A percentile compares a stretch with the other conserved stretches of the same genome.
Evolutionary conservation across 2,113 vertebrate species (phyloP).

Genomic region (Takifugu flavidus): DNA sequence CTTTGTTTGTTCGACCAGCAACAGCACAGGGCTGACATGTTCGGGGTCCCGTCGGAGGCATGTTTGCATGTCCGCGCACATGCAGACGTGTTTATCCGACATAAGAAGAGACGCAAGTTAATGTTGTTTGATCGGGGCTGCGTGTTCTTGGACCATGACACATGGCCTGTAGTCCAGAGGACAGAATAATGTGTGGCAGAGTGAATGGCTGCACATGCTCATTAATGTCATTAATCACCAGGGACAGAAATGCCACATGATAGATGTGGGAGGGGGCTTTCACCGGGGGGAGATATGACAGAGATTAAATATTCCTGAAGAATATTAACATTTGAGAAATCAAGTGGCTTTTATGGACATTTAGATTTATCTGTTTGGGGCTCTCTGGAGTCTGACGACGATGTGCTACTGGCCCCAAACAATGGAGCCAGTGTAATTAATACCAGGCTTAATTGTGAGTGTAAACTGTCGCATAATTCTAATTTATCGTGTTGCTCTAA

Average conservation of each 20-base stretch:
- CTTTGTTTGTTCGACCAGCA: no score
- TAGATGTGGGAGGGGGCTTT: conserved; percentile 54
- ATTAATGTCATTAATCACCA: conserved; percentile 74
- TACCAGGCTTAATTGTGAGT: conserved; percentile 49
- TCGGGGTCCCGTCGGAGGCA: no score
- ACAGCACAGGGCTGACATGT: no score
- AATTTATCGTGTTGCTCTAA: conserved; percentile 37
- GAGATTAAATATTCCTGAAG: conserved; percentile 54
- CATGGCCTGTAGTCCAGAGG: conserved; percentile 52
- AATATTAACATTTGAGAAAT: conserved; percentile 56
- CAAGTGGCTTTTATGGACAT: conserved; percentile 30
- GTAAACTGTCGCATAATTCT: conserved; percentile 46
- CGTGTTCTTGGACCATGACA: conserved; percentile 53
- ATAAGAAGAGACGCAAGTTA: conserved; percentile 8
- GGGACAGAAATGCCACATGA: conserved; percentile 67
- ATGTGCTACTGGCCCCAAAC: conserved; percentile 40
- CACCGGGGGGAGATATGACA: conserved; percentile 42
- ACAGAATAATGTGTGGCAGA: conserved; percentile 62
- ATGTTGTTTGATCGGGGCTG: conserved; percentile 36
- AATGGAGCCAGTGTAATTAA: conserved; percentile 53
- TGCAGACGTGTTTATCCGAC: conserved; percentile 2
- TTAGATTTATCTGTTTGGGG: conserved; percentile 46
- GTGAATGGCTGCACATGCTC: conserved; percentile 70
- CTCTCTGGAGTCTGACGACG: conserved; percentile 29
- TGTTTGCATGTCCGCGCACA: not conserved